Evolutionary conservation across 2,888 invertebrate species (phyloP).

Genomic region (Pristionchus fissidentatus): DNA sequence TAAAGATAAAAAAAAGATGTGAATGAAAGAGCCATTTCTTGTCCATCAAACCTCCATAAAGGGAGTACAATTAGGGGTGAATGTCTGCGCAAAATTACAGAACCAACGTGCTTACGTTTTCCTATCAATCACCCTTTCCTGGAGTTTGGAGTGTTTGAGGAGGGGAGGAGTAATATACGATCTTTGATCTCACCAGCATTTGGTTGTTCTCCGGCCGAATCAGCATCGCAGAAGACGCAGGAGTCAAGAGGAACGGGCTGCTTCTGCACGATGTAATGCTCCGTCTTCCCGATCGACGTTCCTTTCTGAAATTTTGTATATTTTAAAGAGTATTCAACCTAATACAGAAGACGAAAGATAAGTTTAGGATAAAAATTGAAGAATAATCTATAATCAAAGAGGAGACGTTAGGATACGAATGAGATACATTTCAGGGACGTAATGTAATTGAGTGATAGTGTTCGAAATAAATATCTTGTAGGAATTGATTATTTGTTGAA

Average conservation of each 20-base stretch:
- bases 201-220: conserved; percentile 71
- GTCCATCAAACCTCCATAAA: no score
- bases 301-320: conserved; percentile 59
- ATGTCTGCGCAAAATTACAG: no score
- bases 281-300: conserved; percentile 66
- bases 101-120: no score
- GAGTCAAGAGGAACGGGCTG: conserved; percentile 79
- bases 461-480: background rate
- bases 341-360: background rate
- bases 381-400: background rate
- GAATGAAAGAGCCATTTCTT: no score
- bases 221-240: conserved; percentile 78
- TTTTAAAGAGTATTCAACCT: background rate
- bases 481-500: background rate
- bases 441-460: background rate
- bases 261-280: conserved; percentile 77
- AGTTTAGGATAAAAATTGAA: background rate
- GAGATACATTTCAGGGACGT: background rate
- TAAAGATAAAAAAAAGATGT: no score
- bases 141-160: no score
- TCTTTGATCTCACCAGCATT: conserved; percentile 57
- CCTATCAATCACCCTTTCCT: no score
- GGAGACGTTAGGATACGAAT: background rate
- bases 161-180: no score
- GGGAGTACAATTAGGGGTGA: no score